Evolutionary conservation across 2,113 vertebrate species (phyloP).

Genomic region (Halichoeres trimaculatus): DNA sequence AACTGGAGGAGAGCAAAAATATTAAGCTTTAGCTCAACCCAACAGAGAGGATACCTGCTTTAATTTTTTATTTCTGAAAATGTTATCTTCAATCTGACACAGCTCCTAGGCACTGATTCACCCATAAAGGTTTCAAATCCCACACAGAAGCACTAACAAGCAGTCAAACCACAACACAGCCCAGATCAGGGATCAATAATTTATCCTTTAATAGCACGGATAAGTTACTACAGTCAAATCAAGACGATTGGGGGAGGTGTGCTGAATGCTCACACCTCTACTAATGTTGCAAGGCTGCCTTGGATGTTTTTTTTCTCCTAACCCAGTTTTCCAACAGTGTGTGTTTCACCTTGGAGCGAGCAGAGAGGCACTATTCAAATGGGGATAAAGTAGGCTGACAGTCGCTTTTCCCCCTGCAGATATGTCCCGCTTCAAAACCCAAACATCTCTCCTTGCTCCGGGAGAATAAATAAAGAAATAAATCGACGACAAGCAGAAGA

Average conservation of each 20-base stretch:
- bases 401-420: constrained; percentile 63
- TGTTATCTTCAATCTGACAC: constrained; percentile 1
- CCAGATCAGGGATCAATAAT: constrained; percentile 51
- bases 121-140: constrained; percentile 21
- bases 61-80: not conserved
- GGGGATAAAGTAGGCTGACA: constrained; percentile 79
- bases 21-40: not conserved
- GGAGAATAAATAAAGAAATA: constrained; percentile 82
- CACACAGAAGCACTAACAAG: constrained; percentile 12
- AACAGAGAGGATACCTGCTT: not conserved
- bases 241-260: constrained; percentile 1
- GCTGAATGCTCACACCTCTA: constrained; percentile 7
- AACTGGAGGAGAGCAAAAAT: not conserved
- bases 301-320: constrained; percentile 44
- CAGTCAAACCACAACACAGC: constrained; percentile 16
- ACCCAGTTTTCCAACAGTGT: constrained; percentile 71
- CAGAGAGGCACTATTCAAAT: constrained; percentile 76
- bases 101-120: constrained; percentile 4
- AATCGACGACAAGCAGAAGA: constrained; percentile 67
- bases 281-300: constrained; percentile 18
- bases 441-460: constrained; percentile 69
- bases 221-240: constrained; percentile 32
- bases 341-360: constrained; percentile 76
- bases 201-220: constrained; percentile 37
- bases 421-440: constrained; percentile 76